phyloP scores from a whole-genome alignment of 2,113 vertebrate species.

The Equus quagga region DNA sequence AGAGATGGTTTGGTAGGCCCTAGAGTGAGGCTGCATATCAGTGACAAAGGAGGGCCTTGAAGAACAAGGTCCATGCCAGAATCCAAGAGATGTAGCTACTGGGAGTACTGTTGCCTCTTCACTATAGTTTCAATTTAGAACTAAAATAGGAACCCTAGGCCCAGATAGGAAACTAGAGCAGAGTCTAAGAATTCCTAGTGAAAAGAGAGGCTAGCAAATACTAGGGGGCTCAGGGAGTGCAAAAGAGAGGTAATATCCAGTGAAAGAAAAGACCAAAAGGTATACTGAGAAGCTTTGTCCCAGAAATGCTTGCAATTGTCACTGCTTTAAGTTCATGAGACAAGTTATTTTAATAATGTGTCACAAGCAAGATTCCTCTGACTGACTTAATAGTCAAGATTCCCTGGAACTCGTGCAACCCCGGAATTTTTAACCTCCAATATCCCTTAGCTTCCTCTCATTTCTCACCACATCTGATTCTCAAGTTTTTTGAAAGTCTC shows the following conservation, averaged over 20 bases:
- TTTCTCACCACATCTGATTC: not conserved
- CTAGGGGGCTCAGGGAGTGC: not conserved
- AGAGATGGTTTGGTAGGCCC: too few relatives aligned
- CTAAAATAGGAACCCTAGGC: not conserved
- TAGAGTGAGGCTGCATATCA: not conserved
- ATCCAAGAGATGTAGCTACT: not conserved
- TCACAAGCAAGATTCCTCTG: not conserved
- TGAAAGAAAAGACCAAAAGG: not conserved
- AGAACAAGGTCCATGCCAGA: not conserved
- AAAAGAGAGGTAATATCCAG: not conserved
- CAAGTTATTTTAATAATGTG: not conserved
- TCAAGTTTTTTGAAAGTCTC: not conserved
- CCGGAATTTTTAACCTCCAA: not conserved
- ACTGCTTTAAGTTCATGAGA: not conserved
- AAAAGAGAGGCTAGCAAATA: not conserved
- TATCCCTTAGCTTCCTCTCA: not conserved
- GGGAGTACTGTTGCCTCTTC: not conserved
- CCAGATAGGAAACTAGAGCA: not conserved
- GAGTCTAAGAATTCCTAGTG: too few relatives aligned
- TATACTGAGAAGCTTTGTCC: not conserved
- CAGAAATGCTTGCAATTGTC: not conserved
- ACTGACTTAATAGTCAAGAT: not conserved
- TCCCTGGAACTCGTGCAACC: not conserved
- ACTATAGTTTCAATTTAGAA: not conserved
- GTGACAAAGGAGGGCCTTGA: not conserved